Evolutionary conservation across 2,888 invertebrate genomes (phyloP).

Genomic region (Pteria penguin): DNA sequence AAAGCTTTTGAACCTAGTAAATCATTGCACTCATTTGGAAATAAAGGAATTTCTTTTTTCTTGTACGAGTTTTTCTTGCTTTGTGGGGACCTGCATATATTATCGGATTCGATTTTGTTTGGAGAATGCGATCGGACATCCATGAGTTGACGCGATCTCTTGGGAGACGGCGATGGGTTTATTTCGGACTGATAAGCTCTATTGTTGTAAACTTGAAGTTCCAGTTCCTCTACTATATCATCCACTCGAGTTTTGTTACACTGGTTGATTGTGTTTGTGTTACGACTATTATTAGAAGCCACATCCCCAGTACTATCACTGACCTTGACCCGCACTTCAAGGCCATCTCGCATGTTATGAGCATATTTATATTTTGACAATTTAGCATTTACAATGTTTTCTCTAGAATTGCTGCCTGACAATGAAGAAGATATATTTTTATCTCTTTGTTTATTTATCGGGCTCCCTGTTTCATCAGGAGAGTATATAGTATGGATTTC

Average conservation of each 20-base stretch:
- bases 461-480: background rate
- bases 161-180: background rate
- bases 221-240: background rate
- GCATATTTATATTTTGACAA: background rate
- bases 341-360: background rate
- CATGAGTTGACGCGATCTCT: conserved; percentile 2
- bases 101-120: conserved; percentile 11
- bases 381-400: background rate
- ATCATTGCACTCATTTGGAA: conserved; percentile 41
- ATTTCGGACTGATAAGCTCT: background rate
- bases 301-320: conserved; percentile 51
- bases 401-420: conserved; percentile 6
- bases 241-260: conserved; percentile 38
- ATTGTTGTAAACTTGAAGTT: conserved; percentile 7
- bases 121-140: conserved; percentile 8
- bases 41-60: conserved; percentile 38
- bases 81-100: conserved; percentile 18
- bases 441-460: background rate
- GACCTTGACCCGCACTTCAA: background rate
- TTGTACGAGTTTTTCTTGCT: conserved; percentile 23
- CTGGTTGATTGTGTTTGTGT: conserved; percentile 62
- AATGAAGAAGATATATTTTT: background rate
- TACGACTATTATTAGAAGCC: conserved; percentile 60
- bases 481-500: conserved; percentile 5
- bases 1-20: conserved; percentile 32